Percentiles rank a stretch among this genome's conserved stretches.
Evolutionary conservation across 2,797 vertebrate genomes (phyloP).

Genomic region (Pangasius mekongensis): DNA sequence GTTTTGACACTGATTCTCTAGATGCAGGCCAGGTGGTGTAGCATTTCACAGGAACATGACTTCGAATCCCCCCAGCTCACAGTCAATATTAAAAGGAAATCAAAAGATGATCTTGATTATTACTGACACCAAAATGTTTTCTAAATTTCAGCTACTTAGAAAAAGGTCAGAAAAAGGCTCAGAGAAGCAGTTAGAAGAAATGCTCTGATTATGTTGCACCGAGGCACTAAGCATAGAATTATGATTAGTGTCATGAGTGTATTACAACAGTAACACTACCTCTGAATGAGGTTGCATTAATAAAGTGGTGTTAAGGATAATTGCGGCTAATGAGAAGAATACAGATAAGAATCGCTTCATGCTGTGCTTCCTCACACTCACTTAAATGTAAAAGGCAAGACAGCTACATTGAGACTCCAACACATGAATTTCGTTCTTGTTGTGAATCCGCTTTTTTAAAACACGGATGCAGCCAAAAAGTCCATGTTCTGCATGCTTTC

Average conservation of each 20-base stretch:
- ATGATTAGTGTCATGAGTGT: conserved; percentile 12
- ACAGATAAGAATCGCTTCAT: not conserved
- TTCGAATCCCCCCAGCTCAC: not conserved
- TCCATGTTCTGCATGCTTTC: not conserved
- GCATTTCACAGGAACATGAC: not conserved
- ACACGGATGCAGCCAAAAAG: not conserved
- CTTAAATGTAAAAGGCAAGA: not conserved
- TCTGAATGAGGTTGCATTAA: conserved; percentile 11
- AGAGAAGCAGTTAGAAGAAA: not conserved
- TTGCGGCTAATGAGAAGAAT: not conserved
- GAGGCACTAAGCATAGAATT: not conserved
- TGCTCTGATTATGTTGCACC: not conserved
- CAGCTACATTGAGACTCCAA: not conserved
- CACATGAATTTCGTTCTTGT: not conserved
- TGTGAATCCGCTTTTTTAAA: not conserved
- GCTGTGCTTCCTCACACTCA: conserved; percentile 9
- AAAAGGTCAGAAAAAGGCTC: not conserved
- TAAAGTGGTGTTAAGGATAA: conserved; percentile 19
- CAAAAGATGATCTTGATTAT: not conserved
- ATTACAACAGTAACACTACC: conserved; percentile 8
- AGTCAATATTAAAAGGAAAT: not conserved
- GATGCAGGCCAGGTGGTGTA: not conserved
- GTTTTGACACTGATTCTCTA: conserved; percentile 24
- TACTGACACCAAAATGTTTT: not conserved
- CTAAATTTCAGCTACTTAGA: not conserved